phyloP scores from a whole-genome alignment of 2,113 vertebrate species.

The Rhinogobius similis region DNA sequence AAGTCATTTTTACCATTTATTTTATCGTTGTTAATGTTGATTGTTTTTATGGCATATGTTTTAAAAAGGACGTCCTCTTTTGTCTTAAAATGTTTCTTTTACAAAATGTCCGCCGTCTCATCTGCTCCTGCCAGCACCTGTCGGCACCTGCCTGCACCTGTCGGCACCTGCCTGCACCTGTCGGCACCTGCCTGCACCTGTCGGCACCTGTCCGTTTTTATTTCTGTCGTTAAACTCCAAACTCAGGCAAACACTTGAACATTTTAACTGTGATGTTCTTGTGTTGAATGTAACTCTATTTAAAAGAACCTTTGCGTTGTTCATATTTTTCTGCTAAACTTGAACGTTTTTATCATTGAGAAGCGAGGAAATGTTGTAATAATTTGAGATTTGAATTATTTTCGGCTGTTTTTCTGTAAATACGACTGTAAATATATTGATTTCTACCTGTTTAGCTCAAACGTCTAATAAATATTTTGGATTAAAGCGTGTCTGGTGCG shows the following conservation, averaged over 20 bases:
- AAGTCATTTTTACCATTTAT: background rate
- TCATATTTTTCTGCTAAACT: background rate
- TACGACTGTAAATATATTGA: background rate
- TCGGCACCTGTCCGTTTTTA: background rate
- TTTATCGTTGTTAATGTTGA: too few relatives aligned
- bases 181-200: too few relatives aligned
- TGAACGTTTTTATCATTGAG: background rate
- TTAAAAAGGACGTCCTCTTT: background rate
- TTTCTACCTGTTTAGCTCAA: background rate
- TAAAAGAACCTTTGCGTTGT: background rate
- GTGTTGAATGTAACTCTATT: background rate
- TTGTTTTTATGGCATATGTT: background rate
- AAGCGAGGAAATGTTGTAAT: background rate
- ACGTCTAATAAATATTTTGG: conserved; percentile 2
- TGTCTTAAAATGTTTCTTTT: background rate
- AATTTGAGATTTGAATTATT: background rate
- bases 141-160: background rate
- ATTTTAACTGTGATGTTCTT: background rate
- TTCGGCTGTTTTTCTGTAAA: background rate
- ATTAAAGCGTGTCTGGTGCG: conserved; percentile 17
- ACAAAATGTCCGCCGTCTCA: background rate
- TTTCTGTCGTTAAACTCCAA: background rate
- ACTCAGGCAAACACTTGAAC: background rate
- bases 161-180: too few relatives aligned
- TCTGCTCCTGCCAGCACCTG: conserved; percentile 13